These are phyloP conservation scores for Limnephilus rhombicus DNA, from an alignment of 2,888 invertebrate species.

Conservation along the genomic window DNA sequence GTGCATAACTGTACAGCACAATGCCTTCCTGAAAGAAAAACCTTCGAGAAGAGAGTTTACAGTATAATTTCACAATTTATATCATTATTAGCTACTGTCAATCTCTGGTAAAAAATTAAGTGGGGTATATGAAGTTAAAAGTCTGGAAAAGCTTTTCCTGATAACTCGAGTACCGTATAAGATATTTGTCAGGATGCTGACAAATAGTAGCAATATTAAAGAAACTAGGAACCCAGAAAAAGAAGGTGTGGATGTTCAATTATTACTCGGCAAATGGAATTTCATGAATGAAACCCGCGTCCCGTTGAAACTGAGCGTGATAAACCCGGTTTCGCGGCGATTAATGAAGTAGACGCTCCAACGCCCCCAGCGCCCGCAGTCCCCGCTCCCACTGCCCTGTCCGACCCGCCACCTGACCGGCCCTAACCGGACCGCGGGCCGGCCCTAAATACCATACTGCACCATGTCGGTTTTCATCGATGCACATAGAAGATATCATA, in stretches of 20 bases:
- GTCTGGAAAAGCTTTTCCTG: not conserved
- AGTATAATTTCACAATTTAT: too few species aligned
- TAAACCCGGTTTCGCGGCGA: slow-evolving; percentile 16
- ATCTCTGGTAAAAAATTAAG: not conserved
- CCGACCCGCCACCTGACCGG: not conserved
- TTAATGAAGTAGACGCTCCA: slow-evolving; percentile 41
- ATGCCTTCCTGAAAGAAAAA: too few species aligned
- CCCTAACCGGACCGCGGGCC: slow-evolving; percentile 9
- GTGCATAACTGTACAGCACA: too few species aligned
- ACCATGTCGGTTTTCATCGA: not conserved
- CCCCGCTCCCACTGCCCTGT: not conserved
- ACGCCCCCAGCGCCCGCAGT: slow-evolving; percentile 5
- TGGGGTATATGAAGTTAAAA: not conserved
- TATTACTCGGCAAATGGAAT: not conserved
- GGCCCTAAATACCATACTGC: not conserved
- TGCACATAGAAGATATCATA: not conserved
- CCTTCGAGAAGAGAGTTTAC: too few species aligned
- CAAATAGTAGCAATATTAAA: too few species aligned
- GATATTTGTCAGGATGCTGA: not conserved
- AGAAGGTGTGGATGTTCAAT: not conserved
- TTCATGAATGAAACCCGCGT: not conserved
- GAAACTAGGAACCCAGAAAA: too few species aligned
- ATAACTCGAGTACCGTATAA: not conserved
- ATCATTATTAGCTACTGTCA: too few species aligned
- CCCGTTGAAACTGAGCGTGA: not conserved